Evolutionary conservation across 2,888 invertebrate genomes (phyloP), one percentile per base, ranked within the genome.

Genomic region (Campaea margaritaria): DNA sequence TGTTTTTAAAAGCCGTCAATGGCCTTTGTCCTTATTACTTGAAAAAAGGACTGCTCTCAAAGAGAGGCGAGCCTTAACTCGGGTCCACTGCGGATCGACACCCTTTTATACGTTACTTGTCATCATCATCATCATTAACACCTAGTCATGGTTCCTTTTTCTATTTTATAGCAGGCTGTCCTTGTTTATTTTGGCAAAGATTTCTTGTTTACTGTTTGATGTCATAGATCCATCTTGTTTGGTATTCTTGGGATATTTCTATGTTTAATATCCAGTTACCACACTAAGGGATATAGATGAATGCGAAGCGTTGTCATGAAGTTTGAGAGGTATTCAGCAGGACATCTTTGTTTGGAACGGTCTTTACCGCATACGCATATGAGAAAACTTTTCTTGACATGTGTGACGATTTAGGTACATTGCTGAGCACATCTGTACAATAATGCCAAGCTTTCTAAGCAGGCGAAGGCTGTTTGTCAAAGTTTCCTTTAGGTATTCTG

Each of bases 1-100:
- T 58, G 58, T 49, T 31, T 42, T 58, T 52, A 48, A 58, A 58
- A 43, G 52, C 43, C 48, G 53, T 44, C 53, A 49, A 58, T 53
- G 53, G 53, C 11, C 31, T 44, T 58, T 39, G 53, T 52, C 42
- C 48, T 44, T 58, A 44, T 48, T 53, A 53, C 39, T 49, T 38
- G 31, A 43, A 58, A 51, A 58, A 52, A 51, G 52, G 43, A 44
- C 43, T 48, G 16, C 43, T 47, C 34, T 34, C 38, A n/a, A 34
- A 47, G 45, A 48, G 42, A 48, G 39, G 39, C 58, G 47, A 41
- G 14, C 36, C 13, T 36, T 58, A 21, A 58, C 48, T 48, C 12
- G 48, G 15, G 44, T 48, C 39, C 46, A 58, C 14, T 43, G 44
- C 42, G 13, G 38, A 48, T 49, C 49, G 43, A 47, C 58, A 44